Evolutionary conservation across 2,113 vertebrate species (phyloP), one percentile per base, ranked within the genome.

Genomic region (Fregetta grallaria): DNA sequence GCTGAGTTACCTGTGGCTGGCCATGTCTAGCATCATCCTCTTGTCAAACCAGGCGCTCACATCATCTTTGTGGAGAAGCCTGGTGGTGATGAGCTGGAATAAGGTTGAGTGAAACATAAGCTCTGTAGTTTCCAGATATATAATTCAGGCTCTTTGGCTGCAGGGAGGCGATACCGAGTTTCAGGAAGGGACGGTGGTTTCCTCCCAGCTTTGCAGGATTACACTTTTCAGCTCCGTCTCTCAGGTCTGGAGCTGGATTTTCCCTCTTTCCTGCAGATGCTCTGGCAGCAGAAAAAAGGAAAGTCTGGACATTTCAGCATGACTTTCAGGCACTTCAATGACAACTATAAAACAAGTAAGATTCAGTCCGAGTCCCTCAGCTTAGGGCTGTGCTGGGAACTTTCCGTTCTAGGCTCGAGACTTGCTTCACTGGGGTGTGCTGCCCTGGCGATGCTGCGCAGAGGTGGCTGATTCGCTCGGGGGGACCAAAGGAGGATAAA

Each of bases 261-360:
- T 97, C 74, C 95, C 96, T 97, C 86, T 95, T 96, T 94, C 96
- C 94, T 73, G 75, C 97, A 97, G 96, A 91, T 96, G 92, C 96
- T 97, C 98, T 98, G 97, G 97, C 97, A 98, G 93, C 94, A 95
- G 96, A 95, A 97, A 94, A 95, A 97, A 96, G 94, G 92, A 92
- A 96, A 96, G 86, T 25, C 94, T 96, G 97, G 97, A 92, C 82
- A 86, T 95, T 96, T 96, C 97, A 97, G 90, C 91, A 91, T 97
- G 88, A 95, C 92, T 98, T 98, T 90, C 88, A 96, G 96, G 95
- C 97, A 91, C 75, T 91, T 88, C 92, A 96, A 96, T 90, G 96
- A 96, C 97, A 97, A 61, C 96, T 96, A 19, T 91, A 94, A 96
- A 96, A 67, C 92, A 94, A 97, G 97, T 73, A 93, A 94, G 94